phyloP scores from a whole-genome alignment of 2,888 invertebrate species.

The Drosophila meridionalis region DNA sequence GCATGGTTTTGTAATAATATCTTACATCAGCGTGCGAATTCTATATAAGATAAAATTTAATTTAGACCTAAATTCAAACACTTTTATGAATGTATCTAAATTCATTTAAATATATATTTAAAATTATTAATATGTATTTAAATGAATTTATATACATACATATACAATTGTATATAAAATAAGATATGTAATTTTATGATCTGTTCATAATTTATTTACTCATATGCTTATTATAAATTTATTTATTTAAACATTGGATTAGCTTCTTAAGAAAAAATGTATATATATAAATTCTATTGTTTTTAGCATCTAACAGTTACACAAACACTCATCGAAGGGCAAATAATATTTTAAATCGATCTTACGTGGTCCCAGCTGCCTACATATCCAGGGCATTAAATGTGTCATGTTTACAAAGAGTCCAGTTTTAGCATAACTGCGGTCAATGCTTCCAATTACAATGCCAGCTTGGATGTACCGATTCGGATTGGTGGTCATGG shows the following conservation, averaged over 20 bases:
- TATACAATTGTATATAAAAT: too few relatives aligned
- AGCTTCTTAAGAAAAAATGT: not conserved
- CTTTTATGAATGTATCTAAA: too few relatives aligned
- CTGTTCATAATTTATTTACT: too few relatives aligned
- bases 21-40: not conserved
- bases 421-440: not conserved
- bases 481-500: conserved; percentile 5
- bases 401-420: conserved; percentile 34
- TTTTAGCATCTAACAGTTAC: not conserved
- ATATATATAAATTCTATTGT: not conserved
- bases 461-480: conserved; percentile 39
- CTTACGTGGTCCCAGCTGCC: conserved; percentile 18
- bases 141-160: not conserved
- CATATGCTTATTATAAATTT: too few relatives aligned
- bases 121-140: too few relatives aligned
- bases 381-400: conserved; percentile 41
- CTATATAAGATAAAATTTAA: too few relatives aligned
- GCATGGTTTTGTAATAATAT: too few relatives aligned
- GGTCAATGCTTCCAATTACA: not conserved
- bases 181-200: too few relatives aligned
- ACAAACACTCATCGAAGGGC: conserved; percentile 5
- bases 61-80: too few relatives aligned
- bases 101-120: too few relatives aligned
- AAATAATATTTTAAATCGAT: conserved; percentile 23
- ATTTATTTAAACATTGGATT: not conserved